phyloP scores from a whole-genome alignment of 2,797 vertebrate species.

The Amblyraja radiata region DNA sequence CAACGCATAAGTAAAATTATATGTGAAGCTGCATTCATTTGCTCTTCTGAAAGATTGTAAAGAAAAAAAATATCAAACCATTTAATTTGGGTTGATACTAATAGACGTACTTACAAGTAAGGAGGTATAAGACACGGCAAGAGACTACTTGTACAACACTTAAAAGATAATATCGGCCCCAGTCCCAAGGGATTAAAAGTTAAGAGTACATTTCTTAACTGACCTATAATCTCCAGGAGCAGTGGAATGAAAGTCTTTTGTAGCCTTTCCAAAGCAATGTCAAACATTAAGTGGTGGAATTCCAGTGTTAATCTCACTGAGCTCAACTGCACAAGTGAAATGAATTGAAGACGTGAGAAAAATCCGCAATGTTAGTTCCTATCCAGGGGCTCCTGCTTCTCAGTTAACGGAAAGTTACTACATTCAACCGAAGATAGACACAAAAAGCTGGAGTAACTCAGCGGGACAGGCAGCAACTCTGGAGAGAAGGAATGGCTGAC shows the following conservation, averaged over 20 bases:
- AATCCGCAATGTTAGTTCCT: neutral
- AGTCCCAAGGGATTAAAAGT: neutral
- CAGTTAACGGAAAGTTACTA: too few relatives aligned
- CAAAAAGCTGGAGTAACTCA: too few relatives aligned
- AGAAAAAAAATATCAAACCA: neutral
- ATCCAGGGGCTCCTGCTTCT: neutral
- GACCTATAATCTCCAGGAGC: neutral
- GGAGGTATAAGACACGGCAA: neutral
- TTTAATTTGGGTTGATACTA: neutral
- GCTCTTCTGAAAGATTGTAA: neutral
- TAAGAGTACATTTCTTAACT: conserved; percentile 5
- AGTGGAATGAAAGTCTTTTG: neutral
- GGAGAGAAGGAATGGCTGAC: too few relatives aligned
- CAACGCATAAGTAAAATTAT: too few relatives aligned
- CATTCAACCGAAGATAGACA: too few relatives aligned
- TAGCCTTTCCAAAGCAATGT: neutral
- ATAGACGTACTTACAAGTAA: neutral
- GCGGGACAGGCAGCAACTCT: too few relatives aligned
- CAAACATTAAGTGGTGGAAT: neutral
- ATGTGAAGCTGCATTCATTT: neutral
- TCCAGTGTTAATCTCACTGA: neutral
- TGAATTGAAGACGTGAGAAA: neutral
- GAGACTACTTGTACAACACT: neutral
- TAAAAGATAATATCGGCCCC: neutral
- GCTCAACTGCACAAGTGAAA: conserved; percentile 2